Evolutionary conservation across 1,140 invertebrate species (phyloP).

Genomic region (Hesperophylax magnus): DNA sequence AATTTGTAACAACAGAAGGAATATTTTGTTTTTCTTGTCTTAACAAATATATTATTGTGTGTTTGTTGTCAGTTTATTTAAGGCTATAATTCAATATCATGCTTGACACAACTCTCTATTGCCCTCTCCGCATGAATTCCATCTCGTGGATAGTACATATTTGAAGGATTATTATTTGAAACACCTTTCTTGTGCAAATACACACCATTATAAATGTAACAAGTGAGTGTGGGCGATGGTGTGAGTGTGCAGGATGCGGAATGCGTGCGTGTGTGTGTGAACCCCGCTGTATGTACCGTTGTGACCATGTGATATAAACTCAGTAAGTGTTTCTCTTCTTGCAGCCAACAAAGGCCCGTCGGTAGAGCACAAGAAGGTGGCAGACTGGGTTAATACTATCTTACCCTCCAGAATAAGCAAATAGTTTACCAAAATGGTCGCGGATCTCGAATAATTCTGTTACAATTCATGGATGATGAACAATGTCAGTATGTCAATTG

Average conservation of each 20-base stretch:
- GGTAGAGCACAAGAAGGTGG: slow-evolving; percentile 38
- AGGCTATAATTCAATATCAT: too few relatives aligned
- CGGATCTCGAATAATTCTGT: slow-evolving; percentile 13
- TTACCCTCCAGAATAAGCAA: not conserved
- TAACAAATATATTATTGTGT: too few relatives aligned
- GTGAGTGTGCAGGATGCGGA: not conserved
- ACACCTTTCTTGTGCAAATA: too few relatives aligned
- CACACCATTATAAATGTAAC: too few relatives aligned
- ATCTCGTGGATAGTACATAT: too few relatives aligned
- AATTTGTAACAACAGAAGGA: too few relatives aligned
- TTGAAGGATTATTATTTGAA: too few relatives aligned
- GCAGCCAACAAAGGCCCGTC: slow-evolving; percentile 33
- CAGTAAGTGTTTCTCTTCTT: slow-evolving; percentile 38
- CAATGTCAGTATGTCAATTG: slow-evolving; percentile 28
- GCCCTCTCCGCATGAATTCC: too few relatives aligned
- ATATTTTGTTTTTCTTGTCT: too few relatives aligned
- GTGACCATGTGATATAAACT: slow-evolving; percentile 11
- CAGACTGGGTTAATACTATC: slow-evolving; percentile 21
- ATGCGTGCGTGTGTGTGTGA: not conserved
- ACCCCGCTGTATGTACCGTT: not conserved
- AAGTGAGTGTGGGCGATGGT: too few relatives aligned
- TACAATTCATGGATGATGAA: slow-evolving; percentile 22
- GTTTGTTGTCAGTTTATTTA: too few relatives aligned
- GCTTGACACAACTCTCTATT: too few relatives aligned
- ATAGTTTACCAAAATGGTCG: slow-evolving; percentile 29